phyloP scores from a whole-genome alignment of 1,140 invertebrate genomes.

The Bombus picipes region DNA sequence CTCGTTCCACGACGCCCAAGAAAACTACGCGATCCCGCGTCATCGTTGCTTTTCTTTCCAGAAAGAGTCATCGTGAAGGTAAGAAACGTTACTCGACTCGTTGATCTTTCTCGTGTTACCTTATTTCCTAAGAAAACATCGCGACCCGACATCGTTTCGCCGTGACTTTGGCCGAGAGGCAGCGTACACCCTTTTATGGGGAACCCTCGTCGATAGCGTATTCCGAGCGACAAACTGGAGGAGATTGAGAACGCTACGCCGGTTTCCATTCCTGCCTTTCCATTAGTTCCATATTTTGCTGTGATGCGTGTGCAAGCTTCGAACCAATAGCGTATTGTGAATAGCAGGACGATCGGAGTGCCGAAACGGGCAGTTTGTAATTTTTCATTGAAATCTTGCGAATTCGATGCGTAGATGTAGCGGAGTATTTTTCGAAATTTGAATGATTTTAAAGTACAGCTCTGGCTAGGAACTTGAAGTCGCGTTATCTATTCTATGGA shows the following conservation, averaged over 20 bases:
- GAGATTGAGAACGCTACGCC: background rate
- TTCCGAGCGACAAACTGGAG: background rate
- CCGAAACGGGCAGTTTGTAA: background rate
- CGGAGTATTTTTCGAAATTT: too few species aligned
- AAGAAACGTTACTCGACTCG: background rate
- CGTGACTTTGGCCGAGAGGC: conserved; percentile 70
- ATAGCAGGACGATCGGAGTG: background rate
- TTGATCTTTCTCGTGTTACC: background rate
- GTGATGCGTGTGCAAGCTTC: background rate
- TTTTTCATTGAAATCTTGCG: too few species aligned
- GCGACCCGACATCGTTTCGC: conserved; percentile 21
- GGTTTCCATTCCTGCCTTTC: conserved; percentile 11
- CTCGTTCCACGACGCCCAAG: background rate
- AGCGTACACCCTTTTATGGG: conserved; percentile 48
- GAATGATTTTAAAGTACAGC: too few species aligned
- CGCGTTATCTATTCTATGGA: too few species aligned
- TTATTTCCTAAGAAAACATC: conserved; percentile 33
- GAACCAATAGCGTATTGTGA: too few species aligned
- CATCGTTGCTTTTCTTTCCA: background rate
- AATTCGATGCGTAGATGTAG: too few species aligned
- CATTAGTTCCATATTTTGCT: conserved; percentile 28
- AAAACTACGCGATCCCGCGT: background rate
- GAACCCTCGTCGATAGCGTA: conserved; percentile 30
- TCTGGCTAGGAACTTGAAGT: too few species aligned
- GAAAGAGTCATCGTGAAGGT: background rate